phyloP scores from a whole-genome alignment of 1,140 invertebrate species.

The Babylonia areolata region DNA sequence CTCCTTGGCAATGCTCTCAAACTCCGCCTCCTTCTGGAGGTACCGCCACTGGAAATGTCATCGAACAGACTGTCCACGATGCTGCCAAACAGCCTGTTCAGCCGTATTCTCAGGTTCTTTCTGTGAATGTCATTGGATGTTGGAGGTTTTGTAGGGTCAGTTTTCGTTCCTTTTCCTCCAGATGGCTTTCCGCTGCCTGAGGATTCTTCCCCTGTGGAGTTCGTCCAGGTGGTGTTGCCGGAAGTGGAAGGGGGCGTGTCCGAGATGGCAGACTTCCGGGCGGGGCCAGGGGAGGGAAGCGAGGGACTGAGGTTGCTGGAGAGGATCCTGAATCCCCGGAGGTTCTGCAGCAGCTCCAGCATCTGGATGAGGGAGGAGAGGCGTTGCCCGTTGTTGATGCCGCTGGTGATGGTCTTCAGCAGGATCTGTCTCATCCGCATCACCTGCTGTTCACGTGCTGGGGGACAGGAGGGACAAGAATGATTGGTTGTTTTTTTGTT shows the following conservation, averaged over 20 bases:
- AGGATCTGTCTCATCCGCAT: neutral
- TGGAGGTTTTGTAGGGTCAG: neutral
- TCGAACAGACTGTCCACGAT: neutral
- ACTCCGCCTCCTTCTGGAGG: conserved; percentile 11
- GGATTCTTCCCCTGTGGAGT: neutral
- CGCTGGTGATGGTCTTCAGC: neutral
- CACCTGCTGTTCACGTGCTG: conserved; percentile 13
- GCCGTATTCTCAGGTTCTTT: neutral
- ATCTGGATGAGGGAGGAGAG: neutral
- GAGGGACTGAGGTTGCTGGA: neutral
- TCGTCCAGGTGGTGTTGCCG: neutral
- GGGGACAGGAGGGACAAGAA: neutral
- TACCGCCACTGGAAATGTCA: neutral
- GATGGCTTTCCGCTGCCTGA: neutral
- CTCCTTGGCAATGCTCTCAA: neutral
- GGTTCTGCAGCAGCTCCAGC: neutral
- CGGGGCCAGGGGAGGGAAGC: neutral
- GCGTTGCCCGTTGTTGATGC: neutral
- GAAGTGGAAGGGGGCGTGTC: neutral
- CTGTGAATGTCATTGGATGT: neutral
- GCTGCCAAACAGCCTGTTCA: conserved; percentile 14
- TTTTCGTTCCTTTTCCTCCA: neutral
- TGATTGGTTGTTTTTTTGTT: no score
- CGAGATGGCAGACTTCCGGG: neutral
- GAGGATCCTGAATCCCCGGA: neutral